Evolutionary conservation across 2,888 invertebrate genomes (phyloP).

Genomic region (Cerceris ruficornis): DNA sequence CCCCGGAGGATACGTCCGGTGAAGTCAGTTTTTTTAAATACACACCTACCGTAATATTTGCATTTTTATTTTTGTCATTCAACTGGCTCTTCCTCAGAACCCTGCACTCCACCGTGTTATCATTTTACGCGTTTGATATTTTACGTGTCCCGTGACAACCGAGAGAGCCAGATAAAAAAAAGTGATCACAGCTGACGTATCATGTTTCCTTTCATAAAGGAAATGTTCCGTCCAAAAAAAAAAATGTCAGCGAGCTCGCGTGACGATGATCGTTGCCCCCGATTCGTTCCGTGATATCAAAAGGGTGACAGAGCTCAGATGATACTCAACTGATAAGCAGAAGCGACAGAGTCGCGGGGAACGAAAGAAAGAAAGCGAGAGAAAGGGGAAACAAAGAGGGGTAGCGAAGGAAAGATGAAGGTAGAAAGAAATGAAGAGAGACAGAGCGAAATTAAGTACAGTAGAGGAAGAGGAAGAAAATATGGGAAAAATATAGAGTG

Average conservation of each 20-base stretch:
- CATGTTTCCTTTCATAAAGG: slow-evolving; percentile 22
- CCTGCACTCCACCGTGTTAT: slow-evolving; percentile 12
- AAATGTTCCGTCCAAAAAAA: slow-evolving; percentile 12
- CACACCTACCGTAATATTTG: too few relatives aligned
- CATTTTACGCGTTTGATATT: slow-evolving; percentile 34
- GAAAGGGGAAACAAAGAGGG: background rate
- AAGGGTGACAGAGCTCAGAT: slow-evolving; percentile 16
- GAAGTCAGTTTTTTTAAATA: too few relatives aligned
- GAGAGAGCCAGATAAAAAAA: slow-evolving; percentile 16
- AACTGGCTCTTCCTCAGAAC: too few relatives aligned
- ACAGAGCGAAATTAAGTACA: too few relatives aligned
- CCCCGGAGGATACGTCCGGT: too few relatives aligned
- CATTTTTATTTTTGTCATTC: too few relatives aligned
- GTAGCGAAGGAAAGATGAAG: background rate
- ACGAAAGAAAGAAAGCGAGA: background rate
- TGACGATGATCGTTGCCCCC: slow-evolving; percentile 13
- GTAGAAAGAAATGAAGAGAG: too few relatives aligned
- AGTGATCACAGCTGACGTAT: slow-evolving; percentile 30
- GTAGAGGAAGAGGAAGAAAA: too few relatives aligned
- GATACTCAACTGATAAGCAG: background rate
- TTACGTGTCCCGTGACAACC: slow-evolving; percentile 32
- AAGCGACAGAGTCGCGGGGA: background rate
- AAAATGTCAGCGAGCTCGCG: slow-evolving; percentile 1
- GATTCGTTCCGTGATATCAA: slow-evolving; percentile 20
- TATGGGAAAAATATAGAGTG: too few relatives aligned